Percentiles rank a stretch among this genome's conserved stretches.
These are phyloP conservation scores for Scleropages formosus DNA, from an alignment of 2,797 vertebrate genomes.

Conservation along the genomic window DNA sequence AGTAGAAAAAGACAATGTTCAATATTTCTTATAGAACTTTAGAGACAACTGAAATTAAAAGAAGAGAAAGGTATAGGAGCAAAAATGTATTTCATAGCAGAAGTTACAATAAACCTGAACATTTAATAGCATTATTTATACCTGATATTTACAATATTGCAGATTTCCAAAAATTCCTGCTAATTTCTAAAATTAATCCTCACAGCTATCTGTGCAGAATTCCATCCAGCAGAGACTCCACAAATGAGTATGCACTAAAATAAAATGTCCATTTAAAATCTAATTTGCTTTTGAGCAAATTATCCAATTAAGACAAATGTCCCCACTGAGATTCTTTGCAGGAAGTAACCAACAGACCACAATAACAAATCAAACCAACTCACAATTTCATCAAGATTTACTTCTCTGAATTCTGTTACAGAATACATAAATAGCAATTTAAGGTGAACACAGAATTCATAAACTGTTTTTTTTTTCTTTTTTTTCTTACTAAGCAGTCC, in stretches of 20 bases:
- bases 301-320: background rate
- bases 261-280: too few species aligned
- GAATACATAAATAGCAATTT: conserved; percentile 42
- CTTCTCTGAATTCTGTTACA: conserved; percentile 26
- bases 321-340: background rate
- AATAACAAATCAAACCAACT: background rate
- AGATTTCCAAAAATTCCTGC: background rate
- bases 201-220: conserved; percentile 23
- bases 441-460: conserved; percentile 22
- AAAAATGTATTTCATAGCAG: too few species aligned
- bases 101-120: too few species aligned
- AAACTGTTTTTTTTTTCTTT: background rate
- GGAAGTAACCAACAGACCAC: background rate
- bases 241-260: background rate
- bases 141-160: too few species aligned
- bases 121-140: too few species aligned
- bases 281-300: background rate
- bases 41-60: too few species aligned
- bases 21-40: too few species aligned
- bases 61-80: too few species aligned
- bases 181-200: background rate
- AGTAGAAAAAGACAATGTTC: too few species aligned
- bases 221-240: conserved; percentile 37
- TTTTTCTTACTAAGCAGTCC: background rate
- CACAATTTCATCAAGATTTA: conserved; percentile 26